Conservation (phyloP, 2,113 vertebrate species). For the Carassius gibelio region DNA sequence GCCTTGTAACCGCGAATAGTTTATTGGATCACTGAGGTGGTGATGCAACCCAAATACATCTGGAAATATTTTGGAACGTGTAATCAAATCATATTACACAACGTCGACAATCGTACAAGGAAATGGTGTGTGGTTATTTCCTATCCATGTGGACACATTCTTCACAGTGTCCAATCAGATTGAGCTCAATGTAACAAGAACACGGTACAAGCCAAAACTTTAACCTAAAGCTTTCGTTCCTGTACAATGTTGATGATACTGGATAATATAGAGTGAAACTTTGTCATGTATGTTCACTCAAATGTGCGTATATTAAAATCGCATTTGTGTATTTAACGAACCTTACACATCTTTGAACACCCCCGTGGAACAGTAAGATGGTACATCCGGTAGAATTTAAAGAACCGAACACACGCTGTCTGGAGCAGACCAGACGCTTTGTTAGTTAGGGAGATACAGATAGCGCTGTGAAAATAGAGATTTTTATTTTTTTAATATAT, state of each 20-base stretch:
- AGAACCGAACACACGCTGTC: slow-evolving; percentile 14
- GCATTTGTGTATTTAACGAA: background rate
- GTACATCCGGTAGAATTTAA: slow-evolving; percentile 49
- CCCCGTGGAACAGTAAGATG: slow-evolving; percentile 32
- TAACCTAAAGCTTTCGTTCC: background rate
- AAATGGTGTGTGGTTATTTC: slow-evolving; percentile 31
- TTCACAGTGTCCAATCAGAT: slow-evolving; percentile 52
- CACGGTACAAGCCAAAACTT: slow-evolving; percentile 34
- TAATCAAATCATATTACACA: slow-evolving; percentile 37
- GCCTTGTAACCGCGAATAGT: background rate
- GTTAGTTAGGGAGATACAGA: slow-evolving; percentile 1
- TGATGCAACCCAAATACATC: background rate
- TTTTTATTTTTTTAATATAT: background rate
- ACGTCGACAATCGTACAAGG: background rate
- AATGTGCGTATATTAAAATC: background rate
- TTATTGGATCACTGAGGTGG: background rate
- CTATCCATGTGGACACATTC: slow-evolving; percentile 44
- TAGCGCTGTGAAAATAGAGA: background rate
- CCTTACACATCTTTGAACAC: background rate
- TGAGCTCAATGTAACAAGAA: slow-evolving; percentile 44
- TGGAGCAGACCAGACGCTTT: slow-evolving; percentile 45
- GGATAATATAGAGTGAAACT: background rate
- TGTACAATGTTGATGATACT: background rate
- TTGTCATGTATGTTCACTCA: background rate
- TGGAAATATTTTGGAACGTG: background rate